Conservation (phyloP, 2,888 invertebrate genomes). For the Xanthia icteritia region DNA sequence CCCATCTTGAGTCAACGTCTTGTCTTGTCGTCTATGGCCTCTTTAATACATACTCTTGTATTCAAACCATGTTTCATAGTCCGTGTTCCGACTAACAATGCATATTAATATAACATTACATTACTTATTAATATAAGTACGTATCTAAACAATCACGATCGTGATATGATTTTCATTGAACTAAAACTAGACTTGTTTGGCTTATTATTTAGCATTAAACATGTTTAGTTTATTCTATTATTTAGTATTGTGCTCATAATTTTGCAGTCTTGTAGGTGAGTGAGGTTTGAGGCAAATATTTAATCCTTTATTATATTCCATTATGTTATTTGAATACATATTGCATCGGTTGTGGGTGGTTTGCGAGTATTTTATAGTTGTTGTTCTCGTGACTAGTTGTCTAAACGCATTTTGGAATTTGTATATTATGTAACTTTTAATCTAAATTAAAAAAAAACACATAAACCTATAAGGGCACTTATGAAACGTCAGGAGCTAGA, state of each 20-base stretch:
- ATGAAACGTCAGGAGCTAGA: too few species aligned
- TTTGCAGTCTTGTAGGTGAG: slow-evolving; percentile 22
- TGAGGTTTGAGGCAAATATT: slow-evolving; percentile 6
- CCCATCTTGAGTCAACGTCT: slow-evolving; percentile 7
- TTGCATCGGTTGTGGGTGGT: slow-evolving; percentile 28
- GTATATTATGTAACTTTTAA: not conserved
- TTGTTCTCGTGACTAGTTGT: slow-evolving; percentile 21
- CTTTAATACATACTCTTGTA: not conserved
- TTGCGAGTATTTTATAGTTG: slow-evolving; percentile 20
- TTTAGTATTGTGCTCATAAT: slow-evolving; percentile 12
- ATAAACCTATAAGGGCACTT: too few species aligned
- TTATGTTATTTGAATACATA: slow-evolving; percentile 23
- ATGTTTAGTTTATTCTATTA: slow-evolving; percentile 25
- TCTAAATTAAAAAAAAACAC: too few species aligned
- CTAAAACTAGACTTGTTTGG: slow-evolving; percentile 13
- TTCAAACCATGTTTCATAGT: not conserved
- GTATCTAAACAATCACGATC: slow-evolving; percentile 31
- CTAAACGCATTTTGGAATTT: not conserved
- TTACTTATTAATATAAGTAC: slow-evolving; percentile 26
- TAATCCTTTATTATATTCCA: slow-evolving; percentile 8
- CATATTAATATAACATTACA: slow-evolving; percentile 25
- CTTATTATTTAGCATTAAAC: slow-evolving; percentile 24
- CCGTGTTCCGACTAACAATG: slow-evolving; percentile 23
- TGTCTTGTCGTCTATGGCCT: slow-evolving; percentile 8
- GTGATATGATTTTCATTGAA: slow-evolving; percentile 52